Percentiles rank a stretch among this genome's conserved stretches.
Evolutionary conservation across 2,888 invertebrate genomes (phyloP).

Genomic region (Drosophila quinaria): DNA sequence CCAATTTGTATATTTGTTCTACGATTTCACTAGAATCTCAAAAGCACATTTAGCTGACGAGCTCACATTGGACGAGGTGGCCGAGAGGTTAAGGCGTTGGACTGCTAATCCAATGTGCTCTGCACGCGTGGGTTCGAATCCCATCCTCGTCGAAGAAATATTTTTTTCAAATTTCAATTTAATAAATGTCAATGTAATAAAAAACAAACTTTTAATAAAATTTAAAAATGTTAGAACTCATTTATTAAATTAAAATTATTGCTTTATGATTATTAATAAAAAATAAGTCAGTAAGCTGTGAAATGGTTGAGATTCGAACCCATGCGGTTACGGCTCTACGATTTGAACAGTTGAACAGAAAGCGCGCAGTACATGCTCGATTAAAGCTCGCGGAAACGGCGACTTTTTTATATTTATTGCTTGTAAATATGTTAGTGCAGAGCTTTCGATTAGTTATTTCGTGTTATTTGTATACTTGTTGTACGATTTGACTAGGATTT

Average conservation of each 20-base stretch:
- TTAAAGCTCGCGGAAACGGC: too few relatives aligned
- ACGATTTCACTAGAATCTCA: conserved; percentile 9
- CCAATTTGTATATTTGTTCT: neutral
- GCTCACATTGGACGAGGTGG: conserved; percentile 89
- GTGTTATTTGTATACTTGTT: neutral
- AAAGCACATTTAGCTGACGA: conserved; percentile 21
- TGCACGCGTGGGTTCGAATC: conserved; percentile 95
- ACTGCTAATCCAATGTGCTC: conserved; percentile 95
- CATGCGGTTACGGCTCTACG: conserved; percentile 87
- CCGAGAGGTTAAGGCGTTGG: conserved; percentile 95
- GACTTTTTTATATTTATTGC: too few relatives aligned
- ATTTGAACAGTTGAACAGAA: too few relatives aligned
- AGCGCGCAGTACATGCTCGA: too few relatives aligned
- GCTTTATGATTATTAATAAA: neutral
- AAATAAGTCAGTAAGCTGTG: conserved; percentile 79
- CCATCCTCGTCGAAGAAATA: conserved; percentile 89
- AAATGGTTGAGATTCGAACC: conserved; percentile 95
- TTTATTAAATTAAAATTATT: neutral
- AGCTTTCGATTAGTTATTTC: too few relatives aligned
- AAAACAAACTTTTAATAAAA: neutral
- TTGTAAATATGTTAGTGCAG: too few relatives aligned
- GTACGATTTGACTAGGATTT: conserved; percentile 3
- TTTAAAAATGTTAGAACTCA: neutral
- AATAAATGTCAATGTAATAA: neutral
- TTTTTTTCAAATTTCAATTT: neutral